These are phyloP conservation scores for Hirtodrosophila alboralis DNA, from an alignment of 2,888 invertebrate genomes.

Conservation along the genomic window DNA sequence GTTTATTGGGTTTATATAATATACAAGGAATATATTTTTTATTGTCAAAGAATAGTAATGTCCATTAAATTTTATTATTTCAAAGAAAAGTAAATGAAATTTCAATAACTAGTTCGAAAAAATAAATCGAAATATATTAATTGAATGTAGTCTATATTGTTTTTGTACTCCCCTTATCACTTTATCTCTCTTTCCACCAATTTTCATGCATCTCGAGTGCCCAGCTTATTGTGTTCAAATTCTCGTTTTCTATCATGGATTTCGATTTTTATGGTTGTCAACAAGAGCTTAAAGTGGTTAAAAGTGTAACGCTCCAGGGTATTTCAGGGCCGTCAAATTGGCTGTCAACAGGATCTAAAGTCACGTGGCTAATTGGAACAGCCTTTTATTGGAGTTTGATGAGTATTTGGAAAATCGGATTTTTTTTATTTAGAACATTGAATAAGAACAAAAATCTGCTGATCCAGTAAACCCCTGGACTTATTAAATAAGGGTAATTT, in stretches of 20 bases:
- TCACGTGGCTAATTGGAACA: slow-evolving; percentile 54
- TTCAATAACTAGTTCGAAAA: too few relatives aligned
- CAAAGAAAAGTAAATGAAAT: too few relatives aligned
- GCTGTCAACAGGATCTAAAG: slow-evolving; percentile 33
- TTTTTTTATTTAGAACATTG: too few relatives aligned
- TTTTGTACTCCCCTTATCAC: neutral
- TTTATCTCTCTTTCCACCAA: slow-evolving; percentile 5
- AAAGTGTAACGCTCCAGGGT: slow-evolving; percentile 48
- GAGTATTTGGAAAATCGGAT: too few relatives aligned
- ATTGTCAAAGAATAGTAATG: too few relatives aligned
- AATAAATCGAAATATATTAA: slow-evolving; percentile 24
- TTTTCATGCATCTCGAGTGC: slow-evolving; percentile 17
- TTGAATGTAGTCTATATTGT: slow-evolving; percentile 39
- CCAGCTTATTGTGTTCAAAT: slow-evolving; percentile 21
- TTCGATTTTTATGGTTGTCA: slow-evolving; percentile 52
- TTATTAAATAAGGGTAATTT: too few relatives aligned
- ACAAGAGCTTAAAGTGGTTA: slow-evolving; percentile 58
- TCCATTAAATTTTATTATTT: too few relatives aligned
- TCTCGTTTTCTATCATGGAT: slow-evolving; percentile 24
- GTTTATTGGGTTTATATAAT: too few relatives aligned
- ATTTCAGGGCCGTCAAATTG: slow-evolving; percentile 19
- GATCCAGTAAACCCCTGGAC: too few relatives aligned
- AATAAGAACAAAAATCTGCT: too few relatives aligned
- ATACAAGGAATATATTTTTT: too few relatives aligned
- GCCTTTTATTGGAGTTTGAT: too few relatives aligned